Evolutionary conservation across 2,797 vertebrate genomes (phyloP).

Genomic region (Sebastes iracundus): DNA sequence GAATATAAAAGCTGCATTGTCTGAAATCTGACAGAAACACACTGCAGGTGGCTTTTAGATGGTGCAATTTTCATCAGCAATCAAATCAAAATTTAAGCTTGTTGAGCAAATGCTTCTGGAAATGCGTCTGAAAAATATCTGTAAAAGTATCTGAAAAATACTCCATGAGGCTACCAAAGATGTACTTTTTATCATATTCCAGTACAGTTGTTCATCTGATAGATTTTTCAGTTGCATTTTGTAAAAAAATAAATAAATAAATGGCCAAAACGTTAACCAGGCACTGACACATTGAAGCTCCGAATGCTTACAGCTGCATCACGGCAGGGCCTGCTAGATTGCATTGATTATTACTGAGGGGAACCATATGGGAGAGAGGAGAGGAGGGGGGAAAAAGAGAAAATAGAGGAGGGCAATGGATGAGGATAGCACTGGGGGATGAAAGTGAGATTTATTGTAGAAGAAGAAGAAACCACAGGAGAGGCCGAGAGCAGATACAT

Average conservation of each 20-base stretch:
- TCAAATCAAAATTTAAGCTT: background rate
- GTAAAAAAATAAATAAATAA: background rate
- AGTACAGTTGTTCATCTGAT: background rate
- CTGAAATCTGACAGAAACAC: background rate
- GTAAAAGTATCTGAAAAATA: background rate
- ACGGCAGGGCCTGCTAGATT: constrained; percentile 1
- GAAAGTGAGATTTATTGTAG: constrained; percentile 21
- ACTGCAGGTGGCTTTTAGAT: background rate
- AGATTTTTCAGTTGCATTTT: background rate
- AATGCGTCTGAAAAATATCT: background rate
- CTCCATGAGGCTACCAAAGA: background rate
- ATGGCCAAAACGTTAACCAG: background rate
- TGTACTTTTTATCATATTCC: background rate
- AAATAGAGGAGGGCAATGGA: background rate
- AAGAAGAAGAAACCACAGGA: background rate
- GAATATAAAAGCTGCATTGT: background rate
- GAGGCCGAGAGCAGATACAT: background rate
- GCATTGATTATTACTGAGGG: constrained; percentile 42
- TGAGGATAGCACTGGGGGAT: constrained; percentile 11
- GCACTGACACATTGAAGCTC: background rate
- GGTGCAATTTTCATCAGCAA: background rate
- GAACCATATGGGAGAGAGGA: constrained; percentile 5
- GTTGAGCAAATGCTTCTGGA: background rate
- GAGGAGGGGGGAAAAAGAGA: background rate
- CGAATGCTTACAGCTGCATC: constrained; percentile 27